Conservation (phyloP, 2,113 vertebrate species). For the Psilopogon haemacephalus region DNA sequence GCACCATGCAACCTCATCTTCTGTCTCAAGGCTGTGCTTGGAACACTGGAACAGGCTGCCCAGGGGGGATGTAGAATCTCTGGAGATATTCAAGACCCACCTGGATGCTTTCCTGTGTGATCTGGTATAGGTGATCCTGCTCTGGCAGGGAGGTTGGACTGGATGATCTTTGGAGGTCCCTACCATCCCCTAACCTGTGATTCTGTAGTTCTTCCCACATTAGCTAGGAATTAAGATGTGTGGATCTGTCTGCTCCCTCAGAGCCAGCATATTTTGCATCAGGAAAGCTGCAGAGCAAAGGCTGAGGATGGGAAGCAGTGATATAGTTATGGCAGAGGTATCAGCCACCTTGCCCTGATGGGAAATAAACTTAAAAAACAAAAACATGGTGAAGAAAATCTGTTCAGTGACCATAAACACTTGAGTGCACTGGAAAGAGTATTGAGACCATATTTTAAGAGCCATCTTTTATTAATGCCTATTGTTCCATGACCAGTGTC, state of each 20-base stretch:
- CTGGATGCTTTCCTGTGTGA: too few species aligned
- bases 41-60: too few species aligned
- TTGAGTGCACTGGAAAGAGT: accelerated
- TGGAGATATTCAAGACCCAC: too few species aligned
- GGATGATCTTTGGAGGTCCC: too few species aligned
- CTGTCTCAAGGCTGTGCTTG: accelerated
- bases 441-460: neutral
- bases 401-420: neutral
- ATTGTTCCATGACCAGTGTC: neutral
- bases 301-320: neutral
- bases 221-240: neutral
- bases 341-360: neutral
- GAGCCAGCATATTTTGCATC: neutral
- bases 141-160: too few species aligned
- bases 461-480: neutral
- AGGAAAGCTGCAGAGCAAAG: neutral
- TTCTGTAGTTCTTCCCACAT: neutral
- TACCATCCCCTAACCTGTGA: too few species aligned
- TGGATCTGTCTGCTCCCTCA: neutral
- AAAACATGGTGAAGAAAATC: neutral
- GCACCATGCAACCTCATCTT: neutral
- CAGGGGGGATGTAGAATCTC: too few species aligned
- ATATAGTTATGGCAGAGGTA: neutral
- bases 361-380: neutral
- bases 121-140: too few species aligned